Base-by-base conservation (phyloP, 2,113 vertebrate genomes). In the Theristicus caerulescens region DNA sequence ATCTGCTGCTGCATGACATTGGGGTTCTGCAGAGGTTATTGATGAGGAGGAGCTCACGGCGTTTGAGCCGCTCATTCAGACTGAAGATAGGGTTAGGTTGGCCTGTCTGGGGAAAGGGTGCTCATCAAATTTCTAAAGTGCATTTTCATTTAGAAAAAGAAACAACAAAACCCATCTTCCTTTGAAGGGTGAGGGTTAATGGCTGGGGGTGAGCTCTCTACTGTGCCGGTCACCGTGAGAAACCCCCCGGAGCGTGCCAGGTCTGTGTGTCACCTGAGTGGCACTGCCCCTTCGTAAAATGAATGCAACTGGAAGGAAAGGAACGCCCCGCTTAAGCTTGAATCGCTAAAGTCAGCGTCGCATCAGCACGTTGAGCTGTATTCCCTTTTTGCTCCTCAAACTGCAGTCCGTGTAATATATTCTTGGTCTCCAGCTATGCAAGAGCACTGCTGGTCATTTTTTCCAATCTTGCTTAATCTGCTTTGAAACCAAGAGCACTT, bases 241-340 rank as follows among this genome's bases (percentile, higher is more conserved):
- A 67, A 6, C 12, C 10, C 32, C 15, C 27, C 0, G 2, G 16
- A n/a, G 4, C 1, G 52, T 4, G 44, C 5, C 42, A 13, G 71
- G 61, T 38, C 18, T 4, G 1, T 8, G 38, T 44, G 72, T 7
- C 69, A 44, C 5, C 7, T 2, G 14, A 20, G 38, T 11, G 29
- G 16, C 64, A 25, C 25, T 79, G 81, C 38, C 38, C 5, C 1
- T 31, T 36, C 40, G 4, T 42, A 4, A 26, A 14, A 5, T 1
- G 42, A 10, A 13, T 5, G 27, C 5, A 21, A 4, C 36, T 82
- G 80, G 59, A 26, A 36, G 86, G 71, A 20, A 2, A 5, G 64
- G 76, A 52, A 24, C 0, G 5, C 9, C 2, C 6, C 29, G 2
- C 44, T 29, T 12, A 2, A 17, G 3, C 6, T 22, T 13, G 49